These are phyloP conservation scores for Zaprionus camerounensis DNA, from an alignment of 1,140 invertebrate genomes.

Conservation along the genomic window DNA sequence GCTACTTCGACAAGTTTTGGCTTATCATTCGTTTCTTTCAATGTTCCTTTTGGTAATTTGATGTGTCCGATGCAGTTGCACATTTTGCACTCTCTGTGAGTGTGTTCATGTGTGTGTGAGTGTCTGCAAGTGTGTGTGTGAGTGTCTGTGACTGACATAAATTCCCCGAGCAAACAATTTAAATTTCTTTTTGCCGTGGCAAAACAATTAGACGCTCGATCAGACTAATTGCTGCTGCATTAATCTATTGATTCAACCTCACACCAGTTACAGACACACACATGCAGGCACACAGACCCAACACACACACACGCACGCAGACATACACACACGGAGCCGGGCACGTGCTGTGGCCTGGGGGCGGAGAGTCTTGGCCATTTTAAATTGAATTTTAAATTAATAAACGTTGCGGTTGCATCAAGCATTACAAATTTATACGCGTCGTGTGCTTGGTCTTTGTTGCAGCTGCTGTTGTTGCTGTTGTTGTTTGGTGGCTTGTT, in stretches of 20 bases:
- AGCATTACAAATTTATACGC: conserved; percentile 81
- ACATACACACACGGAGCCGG: conserved; percentile 1
- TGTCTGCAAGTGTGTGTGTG: not conserved
- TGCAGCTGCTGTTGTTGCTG: conserved; percentile 22
- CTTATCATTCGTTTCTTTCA: conserved; percentile 24
- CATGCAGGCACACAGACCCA: not conserved
- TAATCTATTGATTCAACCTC: conserved; percentile 65
- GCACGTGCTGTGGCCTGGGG: conserved; percentile 25
- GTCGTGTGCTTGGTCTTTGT: conserved; percentile 48
- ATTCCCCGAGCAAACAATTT: conserved; percentile 58
- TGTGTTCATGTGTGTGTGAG: not conserved
- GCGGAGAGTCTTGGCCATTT: conserved; percentile 63
- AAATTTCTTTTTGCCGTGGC: conserved; percentile 48
- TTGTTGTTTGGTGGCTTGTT: conserved; percentile 34
- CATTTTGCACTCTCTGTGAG: not conserved
- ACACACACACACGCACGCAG: not conserved
- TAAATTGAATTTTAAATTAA: conserved; percentile 83
- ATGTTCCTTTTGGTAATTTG: conserved; percentile 21
- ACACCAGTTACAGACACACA: conserved; percentile 3
- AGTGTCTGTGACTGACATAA: conserved; percentile 49
- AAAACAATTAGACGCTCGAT: conserved; percentile 75
- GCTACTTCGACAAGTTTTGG: conserved; percentile 12
- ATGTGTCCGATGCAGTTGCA: conserved; percentile 34
- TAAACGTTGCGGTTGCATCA: conserved; percentile 79
- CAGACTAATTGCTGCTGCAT: conserved; percentile 69